Conservation (phyloP, 2,797 vertebrate species). For the Ctenochaetus hawaiiensis region DNA sequence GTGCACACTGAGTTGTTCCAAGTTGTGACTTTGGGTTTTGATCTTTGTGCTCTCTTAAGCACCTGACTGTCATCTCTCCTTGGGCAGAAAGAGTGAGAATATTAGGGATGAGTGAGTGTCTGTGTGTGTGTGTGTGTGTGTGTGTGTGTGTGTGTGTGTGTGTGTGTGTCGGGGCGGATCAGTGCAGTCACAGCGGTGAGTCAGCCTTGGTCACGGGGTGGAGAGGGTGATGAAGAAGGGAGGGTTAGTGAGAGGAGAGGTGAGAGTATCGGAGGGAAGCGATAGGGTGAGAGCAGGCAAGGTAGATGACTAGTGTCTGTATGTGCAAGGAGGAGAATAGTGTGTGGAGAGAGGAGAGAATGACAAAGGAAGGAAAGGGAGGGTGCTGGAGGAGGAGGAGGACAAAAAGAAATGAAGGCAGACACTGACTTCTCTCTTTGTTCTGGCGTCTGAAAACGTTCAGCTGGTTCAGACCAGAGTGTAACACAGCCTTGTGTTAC, state of each 20-base stretch:
- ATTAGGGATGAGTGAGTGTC: conserved; percentile 43
- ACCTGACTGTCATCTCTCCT: conserved; percentile 55
- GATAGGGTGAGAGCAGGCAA: conserved; percentile 44
- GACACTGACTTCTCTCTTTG: conserved; percentile 81
- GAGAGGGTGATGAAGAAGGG: conserved; percentile 67
- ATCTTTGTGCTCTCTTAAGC: conserved; percentile 49
- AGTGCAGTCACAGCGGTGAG: conserved; percentile 78
- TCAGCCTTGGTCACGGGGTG: conserved; percentile 77
- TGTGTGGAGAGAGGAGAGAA: conserved; percentile 34
- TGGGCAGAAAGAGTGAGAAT: conserved; percentile 57
- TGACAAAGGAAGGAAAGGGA: conserved; percentile 30
- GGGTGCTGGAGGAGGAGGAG: conserved; percentile 44
- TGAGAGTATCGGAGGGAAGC: conserved; percentile 62
- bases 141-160: conserved; percentile 32
- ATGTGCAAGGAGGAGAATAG: conserved; percentile 38
- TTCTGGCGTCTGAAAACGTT: conserved; percentile 74
- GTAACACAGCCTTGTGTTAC: conserved; percentile 70
- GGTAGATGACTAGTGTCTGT: conserved; percentile 45
- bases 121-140: conserved; percentile 17
- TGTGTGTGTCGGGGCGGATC: conserved; percentile 19
- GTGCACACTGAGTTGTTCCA: neutral
- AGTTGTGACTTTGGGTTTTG: conserved; percentile 26
- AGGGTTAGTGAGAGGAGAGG: conserved; percentile 62
- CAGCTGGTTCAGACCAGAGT: conserved; percentile 73
- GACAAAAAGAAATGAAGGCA: conserved; percentile 65